Evolutionary conservation across 2,888 invertebrate species (phyloP), one percentile per base, ranked within the genome.

Genomic region (Cyclophora punctaria): DNA sequence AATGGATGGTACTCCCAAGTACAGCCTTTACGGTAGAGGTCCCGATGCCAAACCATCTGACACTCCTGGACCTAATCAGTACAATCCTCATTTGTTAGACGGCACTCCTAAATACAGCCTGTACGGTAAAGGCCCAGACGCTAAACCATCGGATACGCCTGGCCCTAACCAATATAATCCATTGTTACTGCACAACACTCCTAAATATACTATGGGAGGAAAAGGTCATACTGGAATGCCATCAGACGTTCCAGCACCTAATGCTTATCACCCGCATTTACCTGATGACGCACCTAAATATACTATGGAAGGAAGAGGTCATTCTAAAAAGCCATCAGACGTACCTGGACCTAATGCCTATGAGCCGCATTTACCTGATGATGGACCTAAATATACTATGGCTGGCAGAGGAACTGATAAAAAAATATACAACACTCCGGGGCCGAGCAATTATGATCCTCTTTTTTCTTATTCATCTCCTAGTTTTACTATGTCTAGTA

Each of bases 401-500:
- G 90, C 91, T 60, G 83, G 90, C 53, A 93, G 91, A 78, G 88
- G 90, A 35, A 84, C 46, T 65, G 78, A 54, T 55, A 64, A 42
- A 3, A 90, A 89, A 60, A 74, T 80, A 42, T 83, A 74, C 48
- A 84, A 90, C 52, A 84, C 82, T 20, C 92, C 92, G 64, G 92
- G 89, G 63, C 85, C 93, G 49, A 92, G 91, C 69, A 76, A 73
- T 35, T 90, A 91, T 63, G 83, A 89, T 56, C 87, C 89, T 6
- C 86, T 85, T 55, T 75, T 89, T 45, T 64, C 80, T 5, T 86
- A 90, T 60, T 85, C 84, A 61, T 86, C 92, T 6, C 93, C 93
- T 35, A 90, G 90, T 62, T 94, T 89, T 73, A 91, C 92, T 48
- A 93, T 94, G 62, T 92, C 92, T 56, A 86, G 90, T 53, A 93